phyloP scores from a whole-genome alignment of 1,140 invertebrate genomes.

The Drusus annulatus region DNA sequence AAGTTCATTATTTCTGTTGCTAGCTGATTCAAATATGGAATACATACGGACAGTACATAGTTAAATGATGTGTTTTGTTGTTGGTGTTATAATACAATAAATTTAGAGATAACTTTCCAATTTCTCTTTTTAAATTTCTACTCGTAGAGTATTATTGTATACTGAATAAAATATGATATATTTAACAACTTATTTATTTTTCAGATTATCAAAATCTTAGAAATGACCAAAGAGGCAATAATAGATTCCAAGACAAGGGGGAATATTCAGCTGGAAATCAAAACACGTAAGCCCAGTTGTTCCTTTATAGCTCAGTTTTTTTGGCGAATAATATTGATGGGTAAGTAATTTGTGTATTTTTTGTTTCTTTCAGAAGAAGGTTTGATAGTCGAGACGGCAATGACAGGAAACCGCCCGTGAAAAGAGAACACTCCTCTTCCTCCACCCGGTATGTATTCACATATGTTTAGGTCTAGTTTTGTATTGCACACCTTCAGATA shows the following conservation, averaged over 20 bases:
- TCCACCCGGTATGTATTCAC: constrained; percentile 28
- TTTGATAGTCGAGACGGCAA: constrained; percentile 25
- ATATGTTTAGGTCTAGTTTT: too few species aligned
- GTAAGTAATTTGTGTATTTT: neutral
- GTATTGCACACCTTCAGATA: too few species aligned
- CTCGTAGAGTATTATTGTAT: too few species aligned
- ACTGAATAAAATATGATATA: too few species aligned
- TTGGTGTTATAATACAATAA: too few species aligned
- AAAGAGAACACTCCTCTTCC: constrained; percentile 21
- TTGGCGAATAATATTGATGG: neutral
- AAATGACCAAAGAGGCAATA: constrained; percentile 44
- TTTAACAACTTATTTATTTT: neutral
- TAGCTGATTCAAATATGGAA: too few species aligned
- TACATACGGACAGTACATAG: too few species aligned
- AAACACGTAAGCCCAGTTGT: constrained; percentile 3
- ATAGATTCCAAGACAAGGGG: constrained; percentile 45
- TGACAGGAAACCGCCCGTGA: constrained; percentile 36
- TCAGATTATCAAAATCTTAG: constrained; percentile 32
- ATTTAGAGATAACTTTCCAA: too few species aligned
- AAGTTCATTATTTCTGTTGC: neutral
- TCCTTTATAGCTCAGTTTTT: neutral
- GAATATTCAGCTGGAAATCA: constrained; percentile 29
- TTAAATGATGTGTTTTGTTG: too few species aligned
- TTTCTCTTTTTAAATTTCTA: too few species aligned
- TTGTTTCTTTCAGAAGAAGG: constrained; percentile 29